Base-by-base conservation (phyloP, 1,140 invertebrate species). In the Lutraria rhynchaena region DNA sequence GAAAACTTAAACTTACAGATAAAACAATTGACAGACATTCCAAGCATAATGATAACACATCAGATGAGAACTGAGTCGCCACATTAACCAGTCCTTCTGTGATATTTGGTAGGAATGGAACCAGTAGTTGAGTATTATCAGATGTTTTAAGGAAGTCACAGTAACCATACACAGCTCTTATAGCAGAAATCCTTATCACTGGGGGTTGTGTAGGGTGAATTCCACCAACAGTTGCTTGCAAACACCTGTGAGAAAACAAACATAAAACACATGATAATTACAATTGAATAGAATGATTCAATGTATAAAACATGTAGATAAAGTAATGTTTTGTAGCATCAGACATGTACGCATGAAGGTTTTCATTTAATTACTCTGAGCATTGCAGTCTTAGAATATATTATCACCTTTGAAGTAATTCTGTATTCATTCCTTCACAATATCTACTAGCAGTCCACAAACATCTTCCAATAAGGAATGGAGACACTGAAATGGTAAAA, bases 381-480 rank as follows among this genome's bases (percentile, higher is more conserved):
- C n/a, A n/a, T n/a, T n/a, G n/a, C n/a, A n/a, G n/a, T n/a, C n/a
- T n/a, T n/a, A n/a, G n/a, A n/a, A n/a, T n/a, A n/a, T n/a, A n/a
- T n/a, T n/a, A n/a, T n/a, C n/a, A 93, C 93, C 89, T 93, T 86
- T 92, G 89, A n/a, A 93, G 93, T 80, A 95, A 92, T 74, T 94
- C 93, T 49, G 92, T 91, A 58, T 93, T 92, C 90, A 95, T 93
- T 58, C 94, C 93, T 55, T 93, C 93, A 4, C 94, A 94, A 90
- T 95, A 96, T 69, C 94, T 93, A 89, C 95, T 95, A 13, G 95
- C 94, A 27, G 95, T 93, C 93, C 95, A 96, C 33, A 96, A 89
- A 81, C 95, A 95, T 69, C 95, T 93, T 0, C 96, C 96, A 35
- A 95, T 92, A 24, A 96, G 92, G 86, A 96, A 95, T n/a, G 95